Conservation (phyloP, 1,140 invertebrate genomes). For the Drosophila ercepeae region DNA sequence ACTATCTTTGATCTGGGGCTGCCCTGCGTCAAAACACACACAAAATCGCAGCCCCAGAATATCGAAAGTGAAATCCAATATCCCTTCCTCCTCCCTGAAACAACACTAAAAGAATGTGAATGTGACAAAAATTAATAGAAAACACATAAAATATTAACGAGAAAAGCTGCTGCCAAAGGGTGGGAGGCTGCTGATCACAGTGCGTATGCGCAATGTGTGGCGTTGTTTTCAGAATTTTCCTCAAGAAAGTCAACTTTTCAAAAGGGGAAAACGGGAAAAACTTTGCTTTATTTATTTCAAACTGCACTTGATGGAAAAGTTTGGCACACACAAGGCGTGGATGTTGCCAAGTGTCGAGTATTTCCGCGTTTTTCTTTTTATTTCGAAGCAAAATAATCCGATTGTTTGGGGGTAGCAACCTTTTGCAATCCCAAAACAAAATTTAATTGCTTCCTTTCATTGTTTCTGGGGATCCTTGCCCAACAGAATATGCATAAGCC, state of each 20-base stretch:
- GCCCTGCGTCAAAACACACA: constrained; percentile 68
- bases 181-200: constrained; percentile 30
- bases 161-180: constrained; percentile 7
- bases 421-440: constrained; percentile 30
- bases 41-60: constrained; percentile 50
- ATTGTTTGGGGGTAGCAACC: constrained; percentile 13
- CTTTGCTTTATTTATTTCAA: constrained; percentile 18
- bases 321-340: constrained; percentile 20
- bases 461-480: constrained; percentile 7
- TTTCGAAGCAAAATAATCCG: too few relatives aligned
- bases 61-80: constrained; percentile 66
- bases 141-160: constrained; percentile 72
- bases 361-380: constrained; percentile 18
- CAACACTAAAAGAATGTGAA: constrained; percentile 35
- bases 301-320: constrained; percentile 41
- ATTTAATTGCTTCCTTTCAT: constrained; percentile 26
- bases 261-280: too few relatives aligned
- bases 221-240: background rate
- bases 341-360: constrained; percentile 33
- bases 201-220: constrained; percentile 64
- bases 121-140: constrained; percentile 78
- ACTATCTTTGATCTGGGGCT: constrained; percentile 67
- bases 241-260: constrained; percentile 23
- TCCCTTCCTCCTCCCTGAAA: constrained; percentile 15
- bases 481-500: constrained; percentile 76